Base-by-base conservation (phyloP, 1,140 invertebrate species). In the Harpegnathos saltator region DNA sequence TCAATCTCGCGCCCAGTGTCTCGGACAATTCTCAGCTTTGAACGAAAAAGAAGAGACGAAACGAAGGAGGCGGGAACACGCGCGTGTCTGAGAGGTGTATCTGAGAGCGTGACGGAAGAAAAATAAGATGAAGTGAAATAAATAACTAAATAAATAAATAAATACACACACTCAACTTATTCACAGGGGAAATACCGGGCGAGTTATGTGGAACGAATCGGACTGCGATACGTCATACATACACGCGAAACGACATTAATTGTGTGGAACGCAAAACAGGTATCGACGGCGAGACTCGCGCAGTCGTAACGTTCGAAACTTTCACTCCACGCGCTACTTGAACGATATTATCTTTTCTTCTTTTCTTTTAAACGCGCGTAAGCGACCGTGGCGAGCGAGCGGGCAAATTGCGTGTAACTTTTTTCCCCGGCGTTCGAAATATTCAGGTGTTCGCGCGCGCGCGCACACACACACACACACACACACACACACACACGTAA, bases 271-370 rank as follows among this genome's bases (percentile, higher is more conserved):
- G 77, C 63, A 78, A 86, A 90, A 84, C 90, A 77, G 82, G 84
- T 90, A 91, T 91, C 72, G 88, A 85, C 80, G 85, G 69, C 74
- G 66, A 48, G 38, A 44, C 74, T 61, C 66, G 81, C 74, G 74
- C 84, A 71, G 72, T 88, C 84, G 85, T 87, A 90, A 89, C 80
- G 89, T 85, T 89, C 85, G 83, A 87, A 68, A 91, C 90, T 91
- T 91, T 91, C 88, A 91, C 90, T 91, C 84, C 85, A 85, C 82
- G 85, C 80, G 87, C 90, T 90, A 90, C 89, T 91, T 90, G 87
- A 90, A 89, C 81, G 84, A 86, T 88, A 83, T 82, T 85, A 88
- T 87, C 78, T 83, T 90, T 82, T 84, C 83, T 54, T 17, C 38
- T 52, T 72, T 44, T 63, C 54, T 52, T 26, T 84, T 74, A 74